Base-by-base conservation (phyloP, 2,888 invertebrate genomes). In the Theretra japonica region DNA sequence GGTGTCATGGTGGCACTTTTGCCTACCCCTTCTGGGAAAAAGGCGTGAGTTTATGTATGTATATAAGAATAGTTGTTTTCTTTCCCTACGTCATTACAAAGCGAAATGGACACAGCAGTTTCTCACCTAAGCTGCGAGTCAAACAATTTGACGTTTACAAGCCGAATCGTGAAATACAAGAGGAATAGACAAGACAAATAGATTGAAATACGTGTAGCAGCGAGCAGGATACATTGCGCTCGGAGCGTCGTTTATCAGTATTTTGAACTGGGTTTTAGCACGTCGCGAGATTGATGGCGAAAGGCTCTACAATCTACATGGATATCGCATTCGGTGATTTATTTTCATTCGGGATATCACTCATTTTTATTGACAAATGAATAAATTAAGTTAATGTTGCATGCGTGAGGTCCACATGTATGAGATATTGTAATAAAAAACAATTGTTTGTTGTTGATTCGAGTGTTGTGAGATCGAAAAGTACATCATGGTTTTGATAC, bases 241-340 rank as follows among this genome's bases (percentile, higher is more conserved):
- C 53, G n/a, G 53, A 58, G 5, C n/a, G 59, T 60, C 59, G 59
- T 60, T 60, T 60, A 28, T 60, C 59, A 60, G 59, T 60, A 60
- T 60, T 30, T 59, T 59, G 59, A 28, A 59, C 28, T 28, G 59
- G 30, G 28, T 58, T 58, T 58, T 58, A 11, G 59, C 7, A 60
- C n/a, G 28, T 8, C 28, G 19, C 17, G 17, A 30, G 59, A 60
- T 30, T 60, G 59, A 30, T 28, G 30, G 25, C 2, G n/a, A 19
- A 30, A 30, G 59, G 25, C 23, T 23, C 17, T 23, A 58, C 25
- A 23, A 11, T 23, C 17, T 23, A 58, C 25, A 23, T 17, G 25
- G 25, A 58, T 58, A 23, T n/a, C 19, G 4, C n/a, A 53, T 58
- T 17, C 2, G 5, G 17, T 58, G 58, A 25, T 58, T 58, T 58